Conservation (phyloP, 2,888 invertebrate species). For the Athetis lepigone region DNA sequence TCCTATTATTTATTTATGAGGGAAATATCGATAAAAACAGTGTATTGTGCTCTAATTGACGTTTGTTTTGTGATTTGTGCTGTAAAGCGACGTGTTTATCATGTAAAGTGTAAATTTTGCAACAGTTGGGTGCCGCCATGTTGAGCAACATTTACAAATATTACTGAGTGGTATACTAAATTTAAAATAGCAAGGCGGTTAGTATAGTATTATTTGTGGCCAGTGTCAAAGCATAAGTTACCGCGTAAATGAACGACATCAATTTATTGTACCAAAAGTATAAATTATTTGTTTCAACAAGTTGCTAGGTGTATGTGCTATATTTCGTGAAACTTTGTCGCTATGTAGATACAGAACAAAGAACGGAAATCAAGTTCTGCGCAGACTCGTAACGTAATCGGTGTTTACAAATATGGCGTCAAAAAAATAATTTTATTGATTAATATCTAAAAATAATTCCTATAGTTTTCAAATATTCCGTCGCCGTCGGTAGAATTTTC, state of each 20-base stretch:
- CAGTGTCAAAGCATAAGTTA: not conserved
- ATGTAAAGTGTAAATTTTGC: conserved; percentile 1
- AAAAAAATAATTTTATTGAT: conserved; percentile 10
- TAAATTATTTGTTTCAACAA: conserved; percentile 1
- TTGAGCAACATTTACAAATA: not conserved
- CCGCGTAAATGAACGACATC: not conserved
- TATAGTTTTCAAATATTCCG: too few relatives aligned
- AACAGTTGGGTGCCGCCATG: not conserved
- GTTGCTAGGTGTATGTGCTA: not conserved
- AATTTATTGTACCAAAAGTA: not conserved
- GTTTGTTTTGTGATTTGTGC: not conserved
- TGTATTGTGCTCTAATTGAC: not conserved
- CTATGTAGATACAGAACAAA: conserved; percentile 12
- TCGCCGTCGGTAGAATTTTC: too few relatives aligned
- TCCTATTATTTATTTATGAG: conserved; percentile 29
- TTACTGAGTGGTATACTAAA: not conserved
- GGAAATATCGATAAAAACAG: conserved; percentile 34
- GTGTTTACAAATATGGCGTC: conserved; percentile 15
- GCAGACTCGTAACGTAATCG: conserved; percentile 13
- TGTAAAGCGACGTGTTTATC: not conserved
- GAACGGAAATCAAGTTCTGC: conserved; percentile 13
- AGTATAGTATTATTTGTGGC: not conserved
- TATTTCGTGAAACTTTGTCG: not conserved
- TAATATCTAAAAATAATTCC: not conserved
- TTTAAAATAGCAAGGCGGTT: not conserved